Evolutionary conservation across 2,888 invertebrate genomes (phyloP), one percentile per base, ranked within the genome.

Genomic region (Leucozona laternaria): DNA sequence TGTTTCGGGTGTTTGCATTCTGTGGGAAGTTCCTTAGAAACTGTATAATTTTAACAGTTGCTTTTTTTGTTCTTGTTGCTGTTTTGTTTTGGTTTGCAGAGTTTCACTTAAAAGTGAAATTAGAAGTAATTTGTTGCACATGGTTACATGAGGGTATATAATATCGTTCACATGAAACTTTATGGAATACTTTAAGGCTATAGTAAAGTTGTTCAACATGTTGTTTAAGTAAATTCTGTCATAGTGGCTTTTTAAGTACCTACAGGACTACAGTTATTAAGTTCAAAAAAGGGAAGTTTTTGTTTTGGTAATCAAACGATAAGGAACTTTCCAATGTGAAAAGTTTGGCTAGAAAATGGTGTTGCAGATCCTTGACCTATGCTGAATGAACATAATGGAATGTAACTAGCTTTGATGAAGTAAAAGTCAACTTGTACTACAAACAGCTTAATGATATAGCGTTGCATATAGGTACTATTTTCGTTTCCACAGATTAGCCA

Each of bases 21-120:
- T 15, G 7, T 22, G 7, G 22, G 7, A 25, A 25, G 22, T 25
- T 50, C 15, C 13, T 50, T 25, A 22, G n/a, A n/a, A n/a, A 34
- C 31, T 31, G 15, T 57, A 10, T 34, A 31, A 17, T 31, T 57
- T 57, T 57, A 57, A 57, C 17, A 57, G 57, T 57, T 31, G 10
- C 2, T 20, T 34, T 28, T 28, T 3, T 31, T 31, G 28, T 28
- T 28, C 5, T 57, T n/a, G 31, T 8, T 17, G 31, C n/a, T 25
- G 10, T 20, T 20, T 4, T 58, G 8, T 11, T 34, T 17, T 22
- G 13, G 22, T 22, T 20, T 4, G 20, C 4, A 20, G 7, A 50
- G 13, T 22, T 11, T 48, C 2, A 22, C 5, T 15, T 22, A 25
- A 22, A 20, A 50, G 50, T 13, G 1, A 20, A 22, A 13, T 22